Evolutionary conservation across 1,140 invertebrate genomes (phyloP).

Genomic region (Pseudomyrmex concolor): DNA sequence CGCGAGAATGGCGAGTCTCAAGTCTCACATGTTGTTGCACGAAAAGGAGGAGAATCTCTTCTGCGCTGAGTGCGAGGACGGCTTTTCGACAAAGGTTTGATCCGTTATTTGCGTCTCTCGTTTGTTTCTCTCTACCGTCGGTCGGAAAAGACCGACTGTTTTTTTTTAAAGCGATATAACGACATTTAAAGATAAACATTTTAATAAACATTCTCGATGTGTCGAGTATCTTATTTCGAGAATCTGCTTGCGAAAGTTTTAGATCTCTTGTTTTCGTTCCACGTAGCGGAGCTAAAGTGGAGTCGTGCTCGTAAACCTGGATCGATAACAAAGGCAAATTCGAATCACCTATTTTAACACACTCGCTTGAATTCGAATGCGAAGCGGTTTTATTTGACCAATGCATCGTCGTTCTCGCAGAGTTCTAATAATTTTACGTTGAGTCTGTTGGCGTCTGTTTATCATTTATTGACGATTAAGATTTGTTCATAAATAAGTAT

Average conservation of each 20-base stretch:
- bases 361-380: not conserved
- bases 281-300: not conserved
- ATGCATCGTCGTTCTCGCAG: not conserved
- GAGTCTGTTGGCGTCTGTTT: not conserved
- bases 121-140: constrained; percentile 38
- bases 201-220: not conserved
- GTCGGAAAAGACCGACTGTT: not conserved
- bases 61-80: constrained; percentile 89
- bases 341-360: not conserved
- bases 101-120: constrained; percentile 4
- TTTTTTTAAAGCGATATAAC: not conserved
- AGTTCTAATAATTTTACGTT: not conserved
- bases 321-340: constrained; percentile 2
- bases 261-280: not conserved
- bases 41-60: constrained; percentile 89
- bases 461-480: constrained; percentile 9
- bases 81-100: constrained; percentile 88
- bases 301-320: not conserved
- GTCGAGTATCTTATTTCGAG: not conserved
- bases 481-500: not conserved
- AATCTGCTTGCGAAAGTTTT: not conserved
- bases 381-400: not conserved
- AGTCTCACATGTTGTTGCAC: constrained; percentile 89
- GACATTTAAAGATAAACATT: too few relatives aligned
- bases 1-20: constrained; percentile 89